phyloP scores from a whole-genome alignment of 2,888 invertebrate species.

The Helicoverpa assulta region DNA sequence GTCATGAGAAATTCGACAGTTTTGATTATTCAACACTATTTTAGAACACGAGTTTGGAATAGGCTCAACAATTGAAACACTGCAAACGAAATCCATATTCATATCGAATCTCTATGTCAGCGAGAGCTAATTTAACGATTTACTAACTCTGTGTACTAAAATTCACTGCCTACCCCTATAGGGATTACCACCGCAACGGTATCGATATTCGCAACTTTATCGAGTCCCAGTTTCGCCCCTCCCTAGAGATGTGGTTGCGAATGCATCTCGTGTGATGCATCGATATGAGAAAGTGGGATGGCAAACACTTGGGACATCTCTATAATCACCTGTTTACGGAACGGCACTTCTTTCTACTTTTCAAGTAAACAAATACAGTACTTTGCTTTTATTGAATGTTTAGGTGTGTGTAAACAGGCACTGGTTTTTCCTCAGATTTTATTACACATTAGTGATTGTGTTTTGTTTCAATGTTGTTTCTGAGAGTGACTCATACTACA shows the following conservation, averaged over 20 bases:
- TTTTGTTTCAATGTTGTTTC: slow-evolving; percentile 48
- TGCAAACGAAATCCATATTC: slow-evolving; percentile 23
- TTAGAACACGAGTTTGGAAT: slow-evolving; percentile 12
- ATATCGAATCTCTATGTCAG: slow-evolving; percentile 16
- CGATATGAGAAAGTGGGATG: slow-evolving; percentile 80
- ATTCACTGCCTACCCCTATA: slow-evolving; percentile 36
- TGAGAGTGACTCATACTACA: slow-evolving; percentile 7
- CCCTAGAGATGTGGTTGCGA: slow-evolving; percentile 71
- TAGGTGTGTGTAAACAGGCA: slow-evolving; percentile 53
- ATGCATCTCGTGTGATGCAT: slow-evolving; percentile 83
- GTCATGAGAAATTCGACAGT: slow-evolving; percentile 1
- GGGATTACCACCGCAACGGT: slow-evolving; percentile 36
- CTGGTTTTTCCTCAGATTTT: slow-evolving; percentile 51
- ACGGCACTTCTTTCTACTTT: slow-evolving; percentile 62
- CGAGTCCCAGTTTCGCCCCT: slow-evolving; percentile 50
- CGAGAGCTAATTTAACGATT: slow-evolving; percentile 32
- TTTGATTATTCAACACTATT: slow-evolving; percentile 13
- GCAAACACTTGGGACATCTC: slow-evolving; percentile 73
- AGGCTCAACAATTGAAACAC: slow-evolving; percentile 18
- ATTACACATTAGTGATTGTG: slow-evolving; percentile 51
- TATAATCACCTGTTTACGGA: slow-evolving; percentile 80
- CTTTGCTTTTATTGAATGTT: slow-evolving; percentile 57
- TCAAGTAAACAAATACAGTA: slow-evolving; percentile 57
- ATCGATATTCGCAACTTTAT: slow-evolving; percentile 60
- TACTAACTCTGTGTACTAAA: slow-evolving; percentile 42